Evolutionary conservation across 30 jellyfish, hydroid and myxozoan species (phyloP), one percentile per base, ranked within the genome.

Genomic region (Nemopilema nomurai): DNA sequence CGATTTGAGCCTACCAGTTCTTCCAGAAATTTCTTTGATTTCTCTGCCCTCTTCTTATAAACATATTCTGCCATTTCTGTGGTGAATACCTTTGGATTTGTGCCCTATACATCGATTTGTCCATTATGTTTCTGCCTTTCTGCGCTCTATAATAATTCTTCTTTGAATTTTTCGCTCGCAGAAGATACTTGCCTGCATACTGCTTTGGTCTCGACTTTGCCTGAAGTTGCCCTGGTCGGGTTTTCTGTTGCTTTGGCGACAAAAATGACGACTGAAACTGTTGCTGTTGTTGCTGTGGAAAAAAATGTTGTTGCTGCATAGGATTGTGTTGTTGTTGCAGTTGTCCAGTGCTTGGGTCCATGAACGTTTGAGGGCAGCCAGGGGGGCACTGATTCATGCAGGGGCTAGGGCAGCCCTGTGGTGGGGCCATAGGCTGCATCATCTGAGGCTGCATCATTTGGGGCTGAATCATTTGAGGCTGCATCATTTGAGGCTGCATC

Each of bases 371-470:
- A 7, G 75, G 80, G 31, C 84, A 69, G 19, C 96, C 96, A 21
- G 98, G 96, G 28, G 96, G 96, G 51, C 98, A 86, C 27, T 88
- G 96, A 67, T 63, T 72, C 13, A 83, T 30, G 87, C 98, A 92
- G 13, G 98, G 97, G 52, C 64, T 88, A 0, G 98, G 97, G 85
- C 98, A 92, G 19, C 62, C 90, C 49, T 73, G 84, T 75, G 79
- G 74, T 26, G 87, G 88, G 7, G 71, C 81, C 80, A 79, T 63
- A 1, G 80, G 69, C 21, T 51, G 85, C 72, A 13, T 82, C 72
- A 13, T 82, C 66, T 74, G 88, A 20, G 76, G 79, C 65, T 33
- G 64, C 82, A 64, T 49, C 81, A 71, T 57, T 41, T 41, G 57
- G 13, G 57, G 9, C n/a, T n/a, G n/a, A n/a, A n/a, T n/a, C 74